A percentile compares a stretch with the other conserved stretches of the same genome.
Conservation (phyloP, 2,888 invertebrate genomes). For the Melanostoma mellinum region DNA sequence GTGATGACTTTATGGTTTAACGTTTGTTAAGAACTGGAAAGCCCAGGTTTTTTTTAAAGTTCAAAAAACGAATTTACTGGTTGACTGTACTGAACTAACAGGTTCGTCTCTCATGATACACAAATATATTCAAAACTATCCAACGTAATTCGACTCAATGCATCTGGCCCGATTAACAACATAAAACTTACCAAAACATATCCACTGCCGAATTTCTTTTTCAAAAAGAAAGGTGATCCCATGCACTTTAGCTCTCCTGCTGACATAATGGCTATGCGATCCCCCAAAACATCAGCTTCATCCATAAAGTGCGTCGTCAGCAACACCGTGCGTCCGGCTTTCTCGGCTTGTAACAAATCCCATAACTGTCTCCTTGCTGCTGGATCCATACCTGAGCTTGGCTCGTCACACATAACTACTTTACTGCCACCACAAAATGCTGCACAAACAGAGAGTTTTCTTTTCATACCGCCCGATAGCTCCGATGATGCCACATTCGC, state of each 20-base stretch:
- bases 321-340: conserved; percentile 88
- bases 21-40: no score
- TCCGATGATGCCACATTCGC: conserved; percentile 83
- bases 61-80: no score
- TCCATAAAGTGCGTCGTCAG: conserved; percentile 93
- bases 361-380: conserved; percentile 89
- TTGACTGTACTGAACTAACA: no score
- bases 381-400: conserved; percentile 92
- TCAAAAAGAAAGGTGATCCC: conserved; percentile 90
- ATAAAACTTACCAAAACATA: conserved; percentile 85
- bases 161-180: no score
- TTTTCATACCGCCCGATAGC: conserved; percentile 87
- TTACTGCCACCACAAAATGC: conserved; percentile 89
- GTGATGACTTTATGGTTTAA: no score
- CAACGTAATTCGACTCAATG: no score
- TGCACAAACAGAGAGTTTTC: conserved; percentile 88
- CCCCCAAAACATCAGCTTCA: conserved; percentile 92
- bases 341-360: conserved; percentile 89
- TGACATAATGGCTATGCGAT: conserved; percentile 92
- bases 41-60: no score
- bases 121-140: no score
- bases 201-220: conserved; percentile 92
- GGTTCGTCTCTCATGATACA: no score
- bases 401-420: conserved; percentile 88
- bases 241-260: conserved; percentile 89